Conservation (phyloP, 2,113 vertebrate species). For the Choloepus hoffmanni region DNA sequence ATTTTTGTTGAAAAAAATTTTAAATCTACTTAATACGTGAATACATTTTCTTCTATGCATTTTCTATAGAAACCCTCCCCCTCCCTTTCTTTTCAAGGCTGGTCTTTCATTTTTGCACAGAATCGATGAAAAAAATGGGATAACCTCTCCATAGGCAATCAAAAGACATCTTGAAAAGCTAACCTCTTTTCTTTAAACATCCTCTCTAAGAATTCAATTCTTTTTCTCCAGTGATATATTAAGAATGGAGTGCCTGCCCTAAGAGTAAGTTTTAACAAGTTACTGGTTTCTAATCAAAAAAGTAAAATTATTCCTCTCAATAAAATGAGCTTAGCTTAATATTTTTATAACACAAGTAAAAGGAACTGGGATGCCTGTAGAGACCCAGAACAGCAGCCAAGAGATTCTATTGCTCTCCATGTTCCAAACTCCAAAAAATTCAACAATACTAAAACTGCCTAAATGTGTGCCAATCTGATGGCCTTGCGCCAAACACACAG, state of each 20-base stretch:
- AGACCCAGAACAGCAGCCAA: not conserved
- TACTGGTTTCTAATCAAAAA: not conserved
- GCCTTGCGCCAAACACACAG: not conserved
- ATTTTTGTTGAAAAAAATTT: not conserved
- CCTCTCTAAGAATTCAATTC: not conserved
- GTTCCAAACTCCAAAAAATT: not conserved
- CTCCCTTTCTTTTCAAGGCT: not conserved
- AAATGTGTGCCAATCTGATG: not conserved
- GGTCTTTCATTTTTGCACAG: not conserved
- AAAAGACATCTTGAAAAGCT: not conserved
- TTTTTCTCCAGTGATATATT: not conserved
- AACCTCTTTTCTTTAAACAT: not conserved
- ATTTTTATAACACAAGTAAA: not conserved
- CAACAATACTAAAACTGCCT: slow-evolving; percentile 18
- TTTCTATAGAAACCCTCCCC: not conserved
- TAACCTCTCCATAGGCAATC: not conserved
- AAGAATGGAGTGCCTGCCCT: not conserved
- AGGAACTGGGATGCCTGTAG: not conserved
- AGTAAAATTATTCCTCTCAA: not conserved
- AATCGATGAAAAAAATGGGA: not conserved
- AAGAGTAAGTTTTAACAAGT: not conserved
- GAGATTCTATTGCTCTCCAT: not conserved
- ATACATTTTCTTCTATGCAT: not conserved
- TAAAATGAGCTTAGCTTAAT: not conserved
- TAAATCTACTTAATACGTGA: not conserved